phyloP scores from a whole-genome alignment of 2,888 invertebrate genomes.

The Trichacis sp. region DNA sequence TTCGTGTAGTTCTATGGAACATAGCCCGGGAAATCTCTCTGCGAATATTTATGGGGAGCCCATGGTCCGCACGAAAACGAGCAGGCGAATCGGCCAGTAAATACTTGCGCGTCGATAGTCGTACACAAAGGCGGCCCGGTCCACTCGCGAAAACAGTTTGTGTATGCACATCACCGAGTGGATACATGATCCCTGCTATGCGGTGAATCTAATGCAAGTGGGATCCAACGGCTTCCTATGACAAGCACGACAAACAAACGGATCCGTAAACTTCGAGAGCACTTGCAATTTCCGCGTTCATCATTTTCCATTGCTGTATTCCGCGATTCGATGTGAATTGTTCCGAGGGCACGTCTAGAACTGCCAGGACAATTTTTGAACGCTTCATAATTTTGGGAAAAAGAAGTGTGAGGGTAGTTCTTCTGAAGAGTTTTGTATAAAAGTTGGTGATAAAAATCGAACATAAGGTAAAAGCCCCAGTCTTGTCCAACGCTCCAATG shows the following conservation, averaged over 20 bases:
- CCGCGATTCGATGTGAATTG: background rate
- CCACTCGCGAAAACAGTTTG: conserved; percentile 18
- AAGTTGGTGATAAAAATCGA: too few species aligned
- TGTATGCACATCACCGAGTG: conserved; percentile 12
- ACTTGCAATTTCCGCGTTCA: background rate
- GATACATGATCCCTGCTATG: conserved; percentile 8
- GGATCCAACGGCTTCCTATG: background rate
- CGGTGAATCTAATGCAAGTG: conserved; percentile 4
- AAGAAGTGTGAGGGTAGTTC: too few species aligned
- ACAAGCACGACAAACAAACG: conserved; percentile 2
- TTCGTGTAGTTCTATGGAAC: conserved; percentile 14
- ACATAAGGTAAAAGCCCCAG: too few species aligned
- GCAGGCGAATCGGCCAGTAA: conserved; percentile 14
- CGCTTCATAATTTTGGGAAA: too few species aligned
- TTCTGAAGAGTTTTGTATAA: too few species aligned
- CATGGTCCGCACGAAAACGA: conserved; percentile 27
- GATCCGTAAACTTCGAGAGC: background rate
- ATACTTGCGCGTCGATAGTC: conserved; percentile 15
- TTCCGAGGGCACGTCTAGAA: too few species aligned
- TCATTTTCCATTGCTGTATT: background rate
- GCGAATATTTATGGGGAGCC: conserved; percentile 35
- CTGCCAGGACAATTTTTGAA: too few species aligned
- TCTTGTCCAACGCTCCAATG: too few species aligned
- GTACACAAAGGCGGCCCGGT: conserved; percentile 13
- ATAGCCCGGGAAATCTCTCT: conserved; percentile 15